These are phyloP conservation scores for Prunella strophiata DNA, from an alignment of 2,797 vertebrate species.

Conservation along the genomic window DNA sequence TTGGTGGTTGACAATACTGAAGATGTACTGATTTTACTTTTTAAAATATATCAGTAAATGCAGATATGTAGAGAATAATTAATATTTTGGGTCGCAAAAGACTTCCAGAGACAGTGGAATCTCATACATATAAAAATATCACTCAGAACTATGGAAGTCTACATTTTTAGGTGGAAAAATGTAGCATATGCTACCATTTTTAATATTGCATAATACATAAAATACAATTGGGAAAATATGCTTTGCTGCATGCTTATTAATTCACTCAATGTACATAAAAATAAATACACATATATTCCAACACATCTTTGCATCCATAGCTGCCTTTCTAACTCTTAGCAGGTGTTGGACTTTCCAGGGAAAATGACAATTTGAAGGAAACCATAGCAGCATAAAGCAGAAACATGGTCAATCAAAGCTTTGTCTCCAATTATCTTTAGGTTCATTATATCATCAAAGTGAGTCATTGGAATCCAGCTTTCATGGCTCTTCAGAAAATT, in stretches of 20 bases:
- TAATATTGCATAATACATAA: not conserved
- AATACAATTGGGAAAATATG: not conserved
- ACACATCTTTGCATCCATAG: not conserved
- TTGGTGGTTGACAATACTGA: not conserved
- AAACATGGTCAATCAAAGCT: not conserved
- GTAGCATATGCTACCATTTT: not conserved
- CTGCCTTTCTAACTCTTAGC: not conserved
- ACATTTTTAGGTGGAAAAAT: not conserved
- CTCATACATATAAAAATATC: not conserved
- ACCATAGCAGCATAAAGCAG: not conserved
- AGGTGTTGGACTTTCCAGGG: not conserved
- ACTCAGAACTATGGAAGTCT: not conserved
- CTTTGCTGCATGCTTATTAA: not conserved
- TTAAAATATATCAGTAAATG: not conserved
- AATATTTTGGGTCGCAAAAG: not conserved
- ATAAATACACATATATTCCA: not conserved
- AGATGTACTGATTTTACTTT: not conserved
- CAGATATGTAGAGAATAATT: not conserved
- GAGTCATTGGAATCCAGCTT: not conserved
- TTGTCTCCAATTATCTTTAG: not conserved
- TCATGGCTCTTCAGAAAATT: not conserved
- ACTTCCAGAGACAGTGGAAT: not conserved
- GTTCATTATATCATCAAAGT: not conserved
- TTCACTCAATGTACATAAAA: not conserved
- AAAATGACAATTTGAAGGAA: not conserved